Percentiles rank a stretch among this genome's conserved stretches.
phyloP scores from a whole-genome alignment of 2,888 invertebrate genomes.

The Neuroscelio doddi region DNA sequence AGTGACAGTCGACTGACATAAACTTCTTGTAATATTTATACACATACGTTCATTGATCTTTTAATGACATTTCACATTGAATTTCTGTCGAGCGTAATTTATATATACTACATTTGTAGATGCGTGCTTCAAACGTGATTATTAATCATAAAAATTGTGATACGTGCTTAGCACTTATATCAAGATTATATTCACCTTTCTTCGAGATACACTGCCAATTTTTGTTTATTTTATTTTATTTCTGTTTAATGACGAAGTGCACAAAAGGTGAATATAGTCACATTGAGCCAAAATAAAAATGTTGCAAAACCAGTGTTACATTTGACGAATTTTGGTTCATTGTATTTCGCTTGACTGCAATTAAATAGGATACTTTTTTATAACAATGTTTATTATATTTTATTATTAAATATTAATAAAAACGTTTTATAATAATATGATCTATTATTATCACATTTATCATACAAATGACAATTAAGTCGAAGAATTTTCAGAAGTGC shows the following conservation, averaged over 20 bases:
- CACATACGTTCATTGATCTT: neutral
- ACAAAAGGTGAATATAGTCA: slow-evolving; percentile 43
- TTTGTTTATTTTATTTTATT: no score
- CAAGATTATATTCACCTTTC: slow-evolving; percentile 43
- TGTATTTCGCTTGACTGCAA: slow-evolving; percentile 53
- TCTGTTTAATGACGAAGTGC: neutral
- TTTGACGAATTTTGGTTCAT: no score
- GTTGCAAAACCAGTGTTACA: no score
- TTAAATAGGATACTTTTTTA: slow-evolving; percentile 52
- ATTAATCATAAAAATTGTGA: slow-evolving; percentile 46
- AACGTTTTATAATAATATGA: slow-evolving; percentile 52
- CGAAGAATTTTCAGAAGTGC: slow-evolving; percentile 18
- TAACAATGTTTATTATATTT: slow-evolving; percentile 61
- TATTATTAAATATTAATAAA: slow-evolving; percentile 64
- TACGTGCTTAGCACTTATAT: slow-evolving; percentile 49
- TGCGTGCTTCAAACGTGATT: slow-evolving; percentile 40
- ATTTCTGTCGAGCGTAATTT: slow-evolving; percentile 24
- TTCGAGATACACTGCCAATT: no score
- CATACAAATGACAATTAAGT: slow-evolving; percentile 9
- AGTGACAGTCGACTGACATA: neutral
- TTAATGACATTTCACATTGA: slow-evolving; percentile 6
- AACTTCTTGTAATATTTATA: neutral
- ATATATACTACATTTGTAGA: slow-evolving; percentile 34
- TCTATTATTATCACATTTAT: slow-evolving; percentile 34
- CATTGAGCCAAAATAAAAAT: no score